phyloP scores from a whole-genome alignment of 2,888 invertebrate genomes.

The Lasioglossum vierecki region DNA sequence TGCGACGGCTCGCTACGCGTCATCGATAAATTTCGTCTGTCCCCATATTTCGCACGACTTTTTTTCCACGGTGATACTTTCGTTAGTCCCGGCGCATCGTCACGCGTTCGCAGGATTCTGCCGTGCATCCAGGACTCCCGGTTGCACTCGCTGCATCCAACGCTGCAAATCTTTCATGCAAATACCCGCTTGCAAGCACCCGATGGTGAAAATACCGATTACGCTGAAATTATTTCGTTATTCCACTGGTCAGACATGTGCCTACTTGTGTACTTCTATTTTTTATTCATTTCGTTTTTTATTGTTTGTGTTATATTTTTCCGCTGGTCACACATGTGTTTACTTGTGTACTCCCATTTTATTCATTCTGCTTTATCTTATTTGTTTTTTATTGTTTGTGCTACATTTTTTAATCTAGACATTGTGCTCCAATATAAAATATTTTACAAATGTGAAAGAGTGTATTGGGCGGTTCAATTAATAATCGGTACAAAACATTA shows the following conservation, averaged over 20 bases:
- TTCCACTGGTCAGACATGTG: neutral
- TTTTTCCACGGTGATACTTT: constrained; percentile 17
- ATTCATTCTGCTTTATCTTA: neutral
- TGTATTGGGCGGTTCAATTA: too few relatives aligned
- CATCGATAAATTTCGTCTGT: constrained; percentile 44
- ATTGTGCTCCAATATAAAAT: neutral
- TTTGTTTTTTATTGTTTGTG: neutral
- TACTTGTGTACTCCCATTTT: neutral
- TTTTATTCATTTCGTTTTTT: too few relatives aligned
- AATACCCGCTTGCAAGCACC: neutral
- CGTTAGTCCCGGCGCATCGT: neutral
- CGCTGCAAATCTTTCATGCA: neutral
- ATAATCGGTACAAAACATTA: too few relatives aligned
- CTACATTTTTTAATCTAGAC: neutral
- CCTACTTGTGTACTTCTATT: neutral
- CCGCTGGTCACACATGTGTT: neutral
- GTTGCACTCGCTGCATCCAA: neutral
- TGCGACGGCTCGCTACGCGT: constrained; percentile 46
- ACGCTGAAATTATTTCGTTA: neutral
- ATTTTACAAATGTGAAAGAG: too few relatives aligned
- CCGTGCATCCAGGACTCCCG: neutral
- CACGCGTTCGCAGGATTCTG: neutral
- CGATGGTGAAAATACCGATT: neutral
- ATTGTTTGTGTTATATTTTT: too few relatives aligned
- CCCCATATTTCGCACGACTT: constrained; percentile 29